Base-by-base conservation (phyloP, 1,140 invertebrate genomes). In the Saxidomus purpurata region DNA sequence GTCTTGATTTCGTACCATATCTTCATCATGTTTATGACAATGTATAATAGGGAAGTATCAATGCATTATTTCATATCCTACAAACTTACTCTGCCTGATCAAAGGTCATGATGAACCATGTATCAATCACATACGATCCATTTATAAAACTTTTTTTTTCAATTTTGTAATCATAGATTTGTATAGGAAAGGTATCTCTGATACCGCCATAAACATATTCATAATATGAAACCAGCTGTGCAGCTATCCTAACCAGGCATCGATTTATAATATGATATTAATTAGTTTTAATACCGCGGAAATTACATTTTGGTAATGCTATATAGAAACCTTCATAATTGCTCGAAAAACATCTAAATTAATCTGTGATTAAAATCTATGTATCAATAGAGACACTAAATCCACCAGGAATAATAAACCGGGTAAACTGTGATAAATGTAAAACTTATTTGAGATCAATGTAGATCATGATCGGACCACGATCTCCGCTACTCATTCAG, bases 201-300 rank as follows among this genome's bases (percentile, higher is more conserved):
- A 40, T 71, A 40, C 17, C 67, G 67, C 38, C 19, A 71, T 71
- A 71, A 71, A 71, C 67, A 71, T 63, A 63, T 63, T 63, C 59
- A 63, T 28, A 63, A 63, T 63, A 63, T 25, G 28, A 63, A 63
- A 28, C 59, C 59, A 9, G 9, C 59, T 28, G 25, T 19, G 22
- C 59, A 25, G 15, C n/a, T 63, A n/a, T 71, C 34, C 15, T 22
- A 25, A n/a, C 34, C 11, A 9, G 0, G 31, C 67, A 71, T 71
- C 67, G 67, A 71, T 71, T 71, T 71, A 19, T 71, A 15, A 71
- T 71, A 71, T 38, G 67, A 79, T 49, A 55, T 49, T 79, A 79
- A 79, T 79, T 79, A 22, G 74, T 55, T 79, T 47, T 79, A 47
- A 47, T 49, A 79, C n/a, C 34, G n/a, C 28, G 74, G 74, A 79